Percentiles rank a stretch among this genome's conserved stretches.
phyloP scores from a whole-genome alignment of 2,797 vertebrate genomes.

The Taenioides sp. region DNA sequence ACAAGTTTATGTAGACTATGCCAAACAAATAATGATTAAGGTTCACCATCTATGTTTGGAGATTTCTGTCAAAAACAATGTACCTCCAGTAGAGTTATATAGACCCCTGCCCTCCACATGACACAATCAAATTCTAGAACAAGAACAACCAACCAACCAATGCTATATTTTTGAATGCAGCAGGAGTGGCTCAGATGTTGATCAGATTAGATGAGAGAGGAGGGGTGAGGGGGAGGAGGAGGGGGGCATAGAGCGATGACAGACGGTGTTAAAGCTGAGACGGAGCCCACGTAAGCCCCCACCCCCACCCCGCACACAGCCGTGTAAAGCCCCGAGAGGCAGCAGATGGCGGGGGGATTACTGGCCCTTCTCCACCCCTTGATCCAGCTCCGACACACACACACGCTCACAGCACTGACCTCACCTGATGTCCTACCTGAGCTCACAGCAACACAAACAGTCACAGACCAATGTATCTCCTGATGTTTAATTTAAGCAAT shows the following conservation, averaged over 20 bases:
- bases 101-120: too few relatives aligned
- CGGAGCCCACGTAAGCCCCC: background rate
- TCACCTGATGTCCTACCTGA: conserved; percentile 19
- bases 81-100: too few relatives aligned
- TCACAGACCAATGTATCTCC: too few relatives aligned
- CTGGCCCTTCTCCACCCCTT: conserved; percentile 41
- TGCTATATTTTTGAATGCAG: too few relatives aligned
- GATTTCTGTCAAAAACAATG: too few relatives aligned
- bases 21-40: too few relatives aligned
- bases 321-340: conserved; percentile 35
- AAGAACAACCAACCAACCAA: too few relatives aligned
- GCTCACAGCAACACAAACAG: too few relatives aligned
- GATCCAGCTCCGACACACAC: conserved; percentile 20
- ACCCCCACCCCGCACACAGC: conserved; percentile 3
- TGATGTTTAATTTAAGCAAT: too few relatives aligned
- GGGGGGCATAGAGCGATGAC: background rate
- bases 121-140: too few relatives aligned
- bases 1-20: too few relatives aligned
- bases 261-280: background rate
- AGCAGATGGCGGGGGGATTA: conserved; percentile 81
- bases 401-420: conserved; percentile 5
- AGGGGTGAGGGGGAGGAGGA: background rate
- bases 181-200: background rate
- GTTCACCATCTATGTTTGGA: too few relatives aligned
- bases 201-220: background rate